These are phyloP conservation scores for Cephus pulcher DNA, from an alignment of 2,888 invertebrate genomes.

Conservation along the genomic window DNA sequence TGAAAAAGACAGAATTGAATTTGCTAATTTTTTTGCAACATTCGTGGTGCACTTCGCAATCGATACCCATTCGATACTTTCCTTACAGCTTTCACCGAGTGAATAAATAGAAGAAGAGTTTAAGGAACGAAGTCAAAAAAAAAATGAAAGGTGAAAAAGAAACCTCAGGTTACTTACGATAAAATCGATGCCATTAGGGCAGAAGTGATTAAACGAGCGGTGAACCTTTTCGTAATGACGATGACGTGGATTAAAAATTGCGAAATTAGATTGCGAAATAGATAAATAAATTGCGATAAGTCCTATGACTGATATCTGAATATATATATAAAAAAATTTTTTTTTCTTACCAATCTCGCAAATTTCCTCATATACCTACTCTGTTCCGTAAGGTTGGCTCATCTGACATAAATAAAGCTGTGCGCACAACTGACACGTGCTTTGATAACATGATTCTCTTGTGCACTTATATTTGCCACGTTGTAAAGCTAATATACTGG, in stretches of 20 bases:
- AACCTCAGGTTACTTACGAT: not conserved
- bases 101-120: not conserved
- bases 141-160: not conserved
- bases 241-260: not conserved
- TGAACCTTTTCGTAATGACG: not conserved
- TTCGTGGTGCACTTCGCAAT: not conserved
- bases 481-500: not conserved
- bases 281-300: not conserved
- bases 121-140: not conserved
- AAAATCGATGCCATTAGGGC: not conserved
- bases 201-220: not conserved
- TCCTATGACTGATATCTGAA: not conserved
- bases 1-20: not conserved
- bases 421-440: not conserved
- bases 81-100: not conserved
- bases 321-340: not conserved
- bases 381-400: not conserved
- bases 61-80: not conserved
- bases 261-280: not conserved
- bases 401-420: not conserved
- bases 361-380: not conserved
- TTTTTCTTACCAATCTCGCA: not conserved
- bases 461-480: not conserved
- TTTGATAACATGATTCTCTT: not conserved
- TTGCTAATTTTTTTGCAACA: not conserved